These are phyloP conservation scores for Netelia virgata DNA, from an alignment of 2,888 invertebrate species.

Conservation along the genomic window DNA sequence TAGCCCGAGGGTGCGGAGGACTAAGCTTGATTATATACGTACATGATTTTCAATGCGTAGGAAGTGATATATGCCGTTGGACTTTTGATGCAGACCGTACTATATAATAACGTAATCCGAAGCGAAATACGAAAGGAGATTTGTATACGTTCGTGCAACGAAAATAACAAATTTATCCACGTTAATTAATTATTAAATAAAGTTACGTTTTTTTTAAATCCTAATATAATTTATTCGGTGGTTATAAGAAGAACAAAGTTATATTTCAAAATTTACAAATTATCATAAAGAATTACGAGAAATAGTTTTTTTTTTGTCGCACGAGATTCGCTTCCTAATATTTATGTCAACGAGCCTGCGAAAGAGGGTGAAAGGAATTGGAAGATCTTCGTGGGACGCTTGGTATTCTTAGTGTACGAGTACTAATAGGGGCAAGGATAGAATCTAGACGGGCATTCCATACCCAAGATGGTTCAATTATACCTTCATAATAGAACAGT, in stretches of 20 bases:
- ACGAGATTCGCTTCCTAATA: no score
- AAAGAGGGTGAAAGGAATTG: background rate
- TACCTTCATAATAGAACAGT: slow-evolving; percentile 23
- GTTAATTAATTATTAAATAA: no score
- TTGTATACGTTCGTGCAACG: no score
- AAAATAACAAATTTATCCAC: no score
- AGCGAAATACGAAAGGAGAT: no score
- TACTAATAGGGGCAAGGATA: background rate
- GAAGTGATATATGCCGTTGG: background rate
- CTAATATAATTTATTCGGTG: no score
- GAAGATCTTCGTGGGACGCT: background rate
- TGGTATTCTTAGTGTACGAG: slow-evolving; percentile 19
- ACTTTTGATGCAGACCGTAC: background rate
- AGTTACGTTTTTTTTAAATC: no score
- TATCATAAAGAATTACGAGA: no score
- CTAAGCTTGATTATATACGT: background rate
- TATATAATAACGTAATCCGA: no score
- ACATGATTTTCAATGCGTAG: background rate
- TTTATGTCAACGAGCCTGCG: background rate
- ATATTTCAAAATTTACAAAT: no score
- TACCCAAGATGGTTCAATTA: slow-evolving; percentile 53
- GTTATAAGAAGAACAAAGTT: no score
- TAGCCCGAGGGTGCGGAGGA: background rate
- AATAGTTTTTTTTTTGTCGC: no score
- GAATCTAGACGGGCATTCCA: slow-evolving; percentile 45